Evolutionary conservation across 2,888 invertebrate species (phyloP), one percentile per base, ranked within the genome.

Genomic region (Cryptops parisi): DNA sequence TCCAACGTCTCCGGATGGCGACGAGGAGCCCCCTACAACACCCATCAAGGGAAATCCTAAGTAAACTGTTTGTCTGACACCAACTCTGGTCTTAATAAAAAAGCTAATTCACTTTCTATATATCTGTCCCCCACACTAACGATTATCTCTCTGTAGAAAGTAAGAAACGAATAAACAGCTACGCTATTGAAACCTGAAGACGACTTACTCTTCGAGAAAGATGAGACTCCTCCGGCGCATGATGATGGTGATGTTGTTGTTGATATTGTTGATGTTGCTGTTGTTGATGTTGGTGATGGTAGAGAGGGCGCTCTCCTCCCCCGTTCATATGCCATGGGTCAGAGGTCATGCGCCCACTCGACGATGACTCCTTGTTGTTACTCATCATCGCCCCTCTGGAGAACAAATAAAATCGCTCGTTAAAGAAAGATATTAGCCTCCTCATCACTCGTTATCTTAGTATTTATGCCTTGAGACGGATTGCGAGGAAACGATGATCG

Each of bases 261-360:
- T n/a, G n/a, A n/a, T n/a, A n/a, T n/a, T n/a, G n/a, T n/a, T n/a
- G n/a, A n/a, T n/a, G n/a, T n/a, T n/a, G n/a, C n/a, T n/a, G n/a
- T n/a, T n/a, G n/a, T n/a, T n/a, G n/a, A n/a, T 15, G 33, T 9
- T 33, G 33, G 33, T 33, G 33, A 9, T 15, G 33, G 15, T 33
- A 15, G 15, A 33, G 33, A 6, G 33, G 47, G n/a, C 51, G 54
- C 1, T 47, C 58, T 38, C 55, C 58, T 5, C 58, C 58, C 1
- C 58, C 56, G n/a, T 56, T 57, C 41, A 53, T 55, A 27, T 55
- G 54, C 12, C 56, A 27, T 17, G 53, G 15, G 21, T 53, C 48
- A 2, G 47, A 47, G 15, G 15, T 19, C 4, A 12, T 39, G 17
- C 39, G 50, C 15, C 27, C 15, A 33, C 33, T 33, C 33, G 33